phyloP scores from a whole-genome alignment of 2,113 vertebrate species.

The Cyprinus carpio region DNA sequence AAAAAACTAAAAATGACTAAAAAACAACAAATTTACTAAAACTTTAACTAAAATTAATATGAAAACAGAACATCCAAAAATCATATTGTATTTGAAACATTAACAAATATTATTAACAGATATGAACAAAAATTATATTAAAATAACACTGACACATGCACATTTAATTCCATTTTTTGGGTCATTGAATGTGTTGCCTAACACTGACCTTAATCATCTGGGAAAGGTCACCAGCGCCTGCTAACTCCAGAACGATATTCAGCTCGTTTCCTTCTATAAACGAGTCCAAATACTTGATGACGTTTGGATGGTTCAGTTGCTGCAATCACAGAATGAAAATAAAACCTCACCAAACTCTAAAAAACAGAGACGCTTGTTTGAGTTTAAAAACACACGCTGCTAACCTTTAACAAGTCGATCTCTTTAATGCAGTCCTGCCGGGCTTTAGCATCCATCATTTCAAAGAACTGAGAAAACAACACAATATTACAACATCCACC shows the following conservation, averaged over 20 bases:
- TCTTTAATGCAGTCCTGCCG: slow-evolving; percentile 93
- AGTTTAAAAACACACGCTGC: neutral
- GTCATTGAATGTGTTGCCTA: neutral
- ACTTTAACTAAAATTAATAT: neutral
- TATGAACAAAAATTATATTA: too few species aligned
- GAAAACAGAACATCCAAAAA: neutral
- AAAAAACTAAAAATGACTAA: too few species aligned
- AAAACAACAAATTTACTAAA: neutral
- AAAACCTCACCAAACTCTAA: neutral
- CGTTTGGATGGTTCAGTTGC: slow-evolving; percentile 98
- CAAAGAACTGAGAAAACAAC: slow-evolving; percentile 81
- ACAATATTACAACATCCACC: neutral
- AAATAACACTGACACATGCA: too few species aligned
- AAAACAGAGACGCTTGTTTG: neutral
- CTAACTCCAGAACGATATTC: slow-evolving; percentile 95
- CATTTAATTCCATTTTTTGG: too few species aligned
- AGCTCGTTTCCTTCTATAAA: slow-evolving; percentile 97
- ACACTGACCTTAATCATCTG: slow-evolving; percentile 93
- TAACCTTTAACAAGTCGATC: slow-evolving; percentile 92
- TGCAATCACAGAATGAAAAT: slow-evolving; percentile 60
- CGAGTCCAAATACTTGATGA: slow-evolving; percentile 96
- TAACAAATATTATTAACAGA: neutral
- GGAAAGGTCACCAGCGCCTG: slow-evolving; percentile 94
- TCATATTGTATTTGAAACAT: neutral
- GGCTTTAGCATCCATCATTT: slow-evolving; percentile 95